Evolutionary conservation across 2,113 vertebrate genomes (phyloP), one percentile per base, ranked within the genome.

Genomic region (Cyanoderma ruficeps): DNA sequence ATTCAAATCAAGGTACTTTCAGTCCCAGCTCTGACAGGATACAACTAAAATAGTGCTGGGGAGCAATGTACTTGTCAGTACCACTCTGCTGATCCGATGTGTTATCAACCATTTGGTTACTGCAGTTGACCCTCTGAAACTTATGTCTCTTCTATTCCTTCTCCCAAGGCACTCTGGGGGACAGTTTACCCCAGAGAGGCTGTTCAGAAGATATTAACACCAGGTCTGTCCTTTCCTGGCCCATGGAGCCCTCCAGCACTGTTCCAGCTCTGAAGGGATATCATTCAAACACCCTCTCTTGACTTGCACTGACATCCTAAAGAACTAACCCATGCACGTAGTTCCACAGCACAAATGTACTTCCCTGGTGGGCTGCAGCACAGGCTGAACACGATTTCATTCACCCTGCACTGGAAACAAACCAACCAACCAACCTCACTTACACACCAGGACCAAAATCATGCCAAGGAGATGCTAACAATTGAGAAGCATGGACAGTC

Each of bases 261-360:
- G 31, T 1, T 69, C 55, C 55, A 14, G 8, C 20, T 78, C 46
- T 78, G n/a, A 49, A 77, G 59, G 22, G n/a, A 19, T 42, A 44
- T 10, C 33, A 31, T 53, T 86, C 55, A 33, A 52, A 70, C 31
- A 49, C 25, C 6, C 31, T 72, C 37, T 49, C 53, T 11, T 14
- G 10, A 44, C 46, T 41, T 57, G 42, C n/a, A 83, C 33, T 18
- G 14, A 44, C 25, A 52, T 7, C n/a, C 33, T 33, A 13, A 60
- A 83, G n/a, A 37, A 41, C 12, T 23, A 42, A 76, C 47, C 15
- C 49, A 3, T 12, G 68, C 0, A 1, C 0, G 2, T 0, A 19
- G 25, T 57, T 78, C 50, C 42, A 60, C 0, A 0, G 74, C 7
- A n/a, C n/a, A 86, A 56, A 65, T 16, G 6, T 9, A 41, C 18